Evolutionary conservation across 30 jellyfish, hydroid and myxozoan genomes (phyloP), one percentile per base, ranked within the genome.

Genomic region (Pelagia noctiluca): DNA sequence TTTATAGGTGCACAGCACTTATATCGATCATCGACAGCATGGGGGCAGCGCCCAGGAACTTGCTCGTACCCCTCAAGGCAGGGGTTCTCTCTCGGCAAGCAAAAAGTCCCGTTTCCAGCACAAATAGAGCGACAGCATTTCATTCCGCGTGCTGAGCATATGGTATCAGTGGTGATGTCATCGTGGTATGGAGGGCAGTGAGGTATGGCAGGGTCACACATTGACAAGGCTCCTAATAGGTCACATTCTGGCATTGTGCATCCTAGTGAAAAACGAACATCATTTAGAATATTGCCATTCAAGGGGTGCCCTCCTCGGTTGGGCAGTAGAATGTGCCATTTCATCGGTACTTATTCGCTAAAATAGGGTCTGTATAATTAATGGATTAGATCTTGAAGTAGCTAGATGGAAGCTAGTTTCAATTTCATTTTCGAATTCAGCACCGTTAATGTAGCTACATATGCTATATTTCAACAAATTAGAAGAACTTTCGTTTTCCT

Each of bases 211-310:
- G 91, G 84, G 19, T 91, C 95, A 74, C 99, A 94, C 95, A 89
- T 89, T 22, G 99, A 94, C 36, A 94, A 64, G 0, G 96, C 96
- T 50, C 90, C 97, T 10, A 72, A 35, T 23, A 66, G 68, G 53
- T 94, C 99, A 52, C 99, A 94, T 70, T 94, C 99, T 5, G 97
- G 96, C 95, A 81, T 88, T 18, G 95, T 89, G 74, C 99, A 94
- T 13, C 99, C 99, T 94, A 63, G 3, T 24, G 31, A 53, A 63
- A 76, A 73, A 16, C 5, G 24, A 42, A 29, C 10, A 1, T 16
- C 47, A 19, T 3, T 11, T 23, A 71, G 19, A 71, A 38, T 71
- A 37, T 21, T 60, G n/a, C n/a, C n/a, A n/a, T n/a, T n/a, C n/a
- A n/a, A n/a, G n/a, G n/a, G n/a, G n/a, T n/a, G n/a, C n/a, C n/a